Evolutionary conservation across 2,797 vertebrate genomes (phyloP).

Genomic region (Gallirallus australis): DNA sequence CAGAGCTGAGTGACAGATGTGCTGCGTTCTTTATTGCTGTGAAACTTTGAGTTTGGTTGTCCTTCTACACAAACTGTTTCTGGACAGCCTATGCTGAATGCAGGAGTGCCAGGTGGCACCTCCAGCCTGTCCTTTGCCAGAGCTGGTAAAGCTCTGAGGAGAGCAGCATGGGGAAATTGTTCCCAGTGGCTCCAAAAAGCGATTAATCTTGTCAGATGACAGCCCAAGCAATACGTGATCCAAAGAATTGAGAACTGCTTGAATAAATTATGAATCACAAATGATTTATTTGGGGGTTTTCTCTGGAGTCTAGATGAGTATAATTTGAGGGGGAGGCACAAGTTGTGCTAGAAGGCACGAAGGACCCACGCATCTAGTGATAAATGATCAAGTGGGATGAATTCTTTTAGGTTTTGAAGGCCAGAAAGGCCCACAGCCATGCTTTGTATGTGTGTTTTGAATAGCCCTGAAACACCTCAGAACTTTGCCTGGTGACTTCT

Average conservation of each 20-base stretch:
- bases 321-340: slow-evolving; percentile 9
- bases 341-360: neutral
- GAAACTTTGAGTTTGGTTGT: slow-evolving; percentile 9
- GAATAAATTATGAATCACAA: slow-evolving; percentile 22
- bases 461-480: neutral
- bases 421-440: neutral
- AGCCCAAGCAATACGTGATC: neutral
- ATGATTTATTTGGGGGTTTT: slow-evolving; percentile 34
- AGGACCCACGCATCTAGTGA: neutral
- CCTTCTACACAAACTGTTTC: slow-evolving; percentile 5
- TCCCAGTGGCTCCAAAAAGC: neutral
- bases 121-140: neutral
- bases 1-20: slow-evolving; percentile 18
- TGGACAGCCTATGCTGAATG: neutral
- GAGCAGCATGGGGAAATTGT: neutral
- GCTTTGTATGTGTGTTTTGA: neutral
- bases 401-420: neutral
- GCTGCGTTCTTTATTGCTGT: neutral
- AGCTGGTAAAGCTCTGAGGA: neutral
- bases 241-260: neutral
- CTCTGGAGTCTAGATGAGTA: neutral
- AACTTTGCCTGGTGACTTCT: neutral
- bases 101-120: slow-evolving; percentile 14
- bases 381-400: neutral
- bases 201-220: slow-evolving; percentile 29